phyloP scores from a whole-genome alignment of 64 coral and sea anemone species.

The Montipora foliosa region DNA sequence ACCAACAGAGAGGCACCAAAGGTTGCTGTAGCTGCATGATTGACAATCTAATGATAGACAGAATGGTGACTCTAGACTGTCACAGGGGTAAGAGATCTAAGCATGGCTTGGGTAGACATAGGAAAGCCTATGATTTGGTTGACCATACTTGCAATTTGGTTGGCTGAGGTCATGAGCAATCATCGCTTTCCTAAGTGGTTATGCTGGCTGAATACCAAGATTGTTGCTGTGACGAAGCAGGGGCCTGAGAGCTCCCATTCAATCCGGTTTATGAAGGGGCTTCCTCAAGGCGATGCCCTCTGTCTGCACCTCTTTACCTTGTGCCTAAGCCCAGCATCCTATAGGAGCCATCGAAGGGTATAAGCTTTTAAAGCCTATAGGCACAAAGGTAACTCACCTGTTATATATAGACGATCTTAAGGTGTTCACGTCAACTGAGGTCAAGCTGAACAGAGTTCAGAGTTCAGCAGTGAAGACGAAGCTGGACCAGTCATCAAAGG shows the following conservation, averaged over 20 bases:
- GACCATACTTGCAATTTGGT: neutral
- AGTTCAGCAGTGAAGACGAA: too few species aligned
- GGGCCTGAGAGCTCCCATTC: conserved; percentile 43
- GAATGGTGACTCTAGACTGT: conserved; percentile 36
- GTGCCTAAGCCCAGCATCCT: conserved; percentile 1
- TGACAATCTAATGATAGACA: conserved; percentile 65
- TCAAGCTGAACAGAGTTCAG: too few species aligned
- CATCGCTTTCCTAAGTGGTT: conserved; percentile 46
- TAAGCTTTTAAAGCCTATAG: too few species aligned
- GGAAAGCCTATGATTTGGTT: too few species aligned
- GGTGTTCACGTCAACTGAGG: too few species aligned
- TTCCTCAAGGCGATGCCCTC: conserved; percentile 38
- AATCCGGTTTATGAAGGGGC: conserved; percentile 34
- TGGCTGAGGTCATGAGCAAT: neutral
- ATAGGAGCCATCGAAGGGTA: too few species aligned
- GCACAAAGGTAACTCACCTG: neutral
- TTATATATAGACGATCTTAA: conserved; percentile 26
- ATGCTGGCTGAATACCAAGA: conserved; percentile 46
- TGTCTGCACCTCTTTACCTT: conserved; percentile 43
- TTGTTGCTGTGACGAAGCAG: conserved; percentile 57
- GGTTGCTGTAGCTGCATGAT: conserved; percentile 42
- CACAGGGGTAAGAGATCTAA: conserved; percentile 19
- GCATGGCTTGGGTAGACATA: conserved; percentile 50
- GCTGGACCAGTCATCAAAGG: too few species aligned
- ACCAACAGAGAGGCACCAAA: neutral